Evolutionary conservation across 2,888 invertebrate species (phyloP).

Genomic region (Eilema caniola): DNA sequence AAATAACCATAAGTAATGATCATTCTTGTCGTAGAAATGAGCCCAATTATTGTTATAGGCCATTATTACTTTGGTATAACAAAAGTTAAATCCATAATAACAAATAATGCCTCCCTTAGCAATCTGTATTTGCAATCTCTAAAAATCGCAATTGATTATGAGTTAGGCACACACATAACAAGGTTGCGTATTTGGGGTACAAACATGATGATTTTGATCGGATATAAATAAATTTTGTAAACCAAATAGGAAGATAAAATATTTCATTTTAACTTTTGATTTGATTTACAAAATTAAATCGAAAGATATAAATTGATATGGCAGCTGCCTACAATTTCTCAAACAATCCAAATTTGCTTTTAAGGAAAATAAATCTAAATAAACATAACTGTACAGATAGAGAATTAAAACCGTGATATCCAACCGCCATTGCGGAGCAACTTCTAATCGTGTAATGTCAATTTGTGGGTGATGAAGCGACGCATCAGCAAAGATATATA

Average conservation of each 20-base stretch:
- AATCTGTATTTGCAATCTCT: neutral
- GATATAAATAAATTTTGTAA: neutral
- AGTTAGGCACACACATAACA: neutral
- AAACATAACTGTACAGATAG: constrained; percentile 15
- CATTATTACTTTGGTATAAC: no score
- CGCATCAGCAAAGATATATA: constrained; percentile 75
- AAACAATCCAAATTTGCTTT: neutral
- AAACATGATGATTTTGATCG: neutral
- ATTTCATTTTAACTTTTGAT: no score
- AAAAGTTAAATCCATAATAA: neutral
- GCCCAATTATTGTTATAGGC: no score
- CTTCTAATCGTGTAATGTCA: constrained; percentile 54
- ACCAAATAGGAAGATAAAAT: neutral
- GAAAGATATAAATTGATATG: neutral
- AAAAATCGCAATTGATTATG: neutral
- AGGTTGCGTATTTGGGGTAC: neutral
- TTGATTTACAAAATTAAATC: neutral
- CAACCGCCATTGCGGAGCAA: constrained; percentile 44
- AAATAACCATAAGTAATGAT: no score
- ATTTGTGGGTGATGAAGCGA: constrained; percentile 67
- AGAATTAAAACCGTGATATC: constrained; percentile 34
- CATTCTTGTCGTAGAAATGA: no score
- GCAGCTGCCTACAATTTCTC: neutral
- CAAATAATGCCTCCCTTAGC: neutral
- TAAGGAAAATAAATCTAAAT: neutral